phyloP scores from a whole-genome alignment of 2,888 invertebrate species.

The Sesia bembeciformis region DNA sequence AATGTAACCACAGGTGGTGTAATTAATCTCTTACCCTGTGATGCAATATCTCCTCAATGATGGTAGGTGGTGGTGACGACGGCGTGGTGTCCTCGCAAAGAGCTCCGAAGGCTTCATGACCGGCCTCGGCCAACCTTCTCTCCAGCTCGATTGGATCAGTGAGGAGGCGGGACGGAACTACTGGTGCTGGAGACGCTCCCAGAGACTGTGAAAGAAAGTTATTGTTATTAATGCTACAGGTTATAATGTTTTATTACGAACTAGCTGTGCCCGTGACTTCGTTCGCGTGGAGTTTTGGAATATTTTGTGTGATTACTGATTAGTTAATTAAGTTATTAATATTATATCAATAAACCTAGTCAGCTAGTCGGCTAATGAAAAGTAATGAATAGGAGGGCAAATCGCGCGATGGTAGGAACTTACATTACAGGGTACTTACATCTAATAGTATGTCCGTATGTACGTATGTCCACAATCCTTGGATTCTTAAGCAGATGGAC shows the following conservation, averaged over 20 bases:
- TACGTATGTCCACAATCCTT: too few species aligned
- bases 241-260: not conserved
- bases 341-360: too few species aligned
- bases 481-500: too few species aligned
- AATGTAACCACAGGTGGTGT: too few species aligned
- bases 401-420: too few species aligned
- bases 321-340: too few species aligned
- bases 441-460: too few species aligned
- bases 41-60: slow-evolving; percentile 59
- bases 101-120: slow-evolving; percentile 61
- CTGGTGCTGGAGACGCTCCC: slow-evolving; percentile 82
- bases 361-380: too few species aligned
- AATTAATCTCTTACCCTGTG: slow-evolving; percentile 32
- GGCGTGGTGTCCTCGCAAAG: slow-evolving; percentile 53
- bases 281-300: too few species aligned
- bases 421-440: too few species aligned
- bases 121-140: slow-evolving; percentile 77
- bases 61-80: slow-evolving; percentile 52
- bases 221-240: not conserved
- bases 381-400: too few species aligned
- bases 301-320: too few species aligned
- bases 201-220: not conserved
- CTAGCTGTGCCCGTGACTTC: not conserved
- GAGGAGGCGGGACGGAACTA: slow-evolving; percentile 88
- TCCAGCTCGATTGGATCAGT: slow-evolving; percentile 90